phyloP scores from a whole-genome alignment of 2,797 vertebrate genomes.

The Linurgus olivaceus region DNA sequence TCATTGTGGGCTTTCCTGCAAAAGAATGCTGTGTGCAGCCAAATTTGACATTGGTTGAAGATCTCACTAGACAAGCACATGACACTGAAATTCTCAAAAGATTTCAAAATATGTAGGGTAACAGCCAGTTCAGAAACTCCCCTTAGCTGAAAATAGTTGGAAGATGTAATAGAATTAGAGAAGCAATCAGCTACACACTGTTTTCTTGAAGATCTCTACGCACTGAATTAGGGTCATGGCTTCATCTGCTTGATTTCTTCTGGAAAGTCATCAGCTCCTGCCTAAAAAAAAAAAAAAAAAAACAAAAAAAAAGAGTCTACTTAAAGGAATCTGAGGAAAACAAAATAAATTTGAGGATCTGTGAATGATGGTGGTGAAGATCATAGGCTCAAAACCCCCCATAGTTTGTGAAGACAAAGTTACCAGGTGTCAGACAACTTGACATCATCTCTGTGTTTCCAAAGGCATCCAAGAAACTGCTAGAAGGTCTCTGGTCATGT shows the following conservation, averaged over 20 bases:
- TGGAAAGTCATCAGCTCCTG: not conserved
- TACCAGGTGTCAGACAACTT: not conserved
- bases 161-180: not conserved
- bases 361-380: not conserved
- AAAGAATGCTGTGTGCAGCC: not conserved
- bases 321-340: not conserved
- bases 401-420: fast-evolving
- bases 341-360: not conserved
- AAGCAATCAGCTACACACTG: not conserved
- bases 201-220: not conserved
- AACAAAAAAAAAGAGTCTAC: not conserved
- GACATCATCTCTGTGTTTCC: not conserved
- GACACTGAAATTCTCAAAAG: not conserved
- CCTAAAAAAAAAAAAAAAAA: not conserved
- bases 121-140: not conserved
- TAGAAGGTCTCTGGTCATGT: not conserved
- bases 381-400: fast-evolving
- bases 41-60: not conserved
- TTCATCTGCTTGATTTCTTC: not conserved
- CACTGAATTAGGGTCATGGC: not conserved
- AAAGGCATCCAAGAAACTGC: not conserved
- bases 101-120: not conserved
- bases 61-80: not conserved
- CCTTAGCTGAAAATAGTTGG: not conserved
- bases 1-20: not conserved